These are phyloP conservation scores for Pachyrhynchus sulphureomaculatus DNA, from an alignment of 1,140 invertebrate genomes.

Conservation along the genomic window DNA sequence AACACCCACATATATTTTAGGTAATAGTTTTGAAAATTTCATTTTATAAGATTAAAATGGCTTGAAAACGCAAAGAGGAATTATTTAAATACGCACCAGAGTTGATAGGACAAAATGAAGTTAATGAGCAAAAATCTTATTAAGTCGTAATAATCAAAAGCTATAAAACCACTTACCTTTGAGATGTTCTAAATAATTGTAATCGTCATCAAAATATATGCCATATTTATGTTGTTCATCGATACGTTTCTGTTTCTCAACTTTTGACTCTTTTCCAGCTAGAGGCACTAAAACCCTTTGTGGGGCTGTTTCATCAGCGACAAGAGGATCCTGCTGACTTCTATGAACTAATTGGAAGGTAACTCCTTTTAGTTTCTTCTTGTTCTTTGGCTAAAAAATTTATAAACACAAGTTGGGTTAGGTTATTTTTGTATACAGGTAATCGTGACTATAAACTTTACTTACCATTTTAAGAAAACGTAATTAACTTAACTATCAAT, in stretches of 20 bases:
- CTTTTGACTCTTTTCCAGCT: constrained; percentile 46
- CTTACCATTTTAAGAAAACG: no score
- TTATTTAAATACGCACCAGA: no score
- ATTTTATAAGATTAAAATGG: no score
- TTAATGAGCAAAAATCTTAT: no score
- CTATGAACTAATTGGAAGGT: constrained; percentile 91
- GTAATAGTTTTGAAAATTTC: no score
- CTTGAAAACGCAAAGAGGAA: no score
- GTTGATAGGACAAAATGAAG: no score
- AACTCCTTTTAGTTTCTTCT: constrained; percentile 86
- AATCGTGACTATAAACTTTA: no score
- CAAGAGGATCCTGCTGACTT: constrained; percentile 88
- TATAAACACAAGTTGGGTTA: not conserved
- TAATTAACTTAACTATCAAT: no score
- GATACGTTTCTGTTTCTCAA: constrained; percentile 50
- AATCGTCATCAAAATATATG: constrained; percentile 95
- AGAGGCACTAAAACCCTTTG: constrained; percentile 78
- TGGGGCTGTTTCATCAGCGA: constrained; percentile 84
- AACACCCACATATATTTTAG: no score
- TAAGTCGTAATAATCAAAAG: no score
- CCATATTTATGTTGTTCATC: constrained; percentile 88
- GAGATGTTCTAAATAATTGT: constrained; percentile 93
- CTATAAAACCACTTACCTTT: constrained; percentile 54
- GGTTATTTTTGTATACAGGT: no score
- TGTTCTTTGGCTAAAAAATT: constrained; percentile 49